A percentile compares a stretch with the other conserved stretches of the same genome.
Evolutionary conservation across 2,113 vertebrate genomes (phyloP).

Genomic region (Macquaria ambigua): DNA sequence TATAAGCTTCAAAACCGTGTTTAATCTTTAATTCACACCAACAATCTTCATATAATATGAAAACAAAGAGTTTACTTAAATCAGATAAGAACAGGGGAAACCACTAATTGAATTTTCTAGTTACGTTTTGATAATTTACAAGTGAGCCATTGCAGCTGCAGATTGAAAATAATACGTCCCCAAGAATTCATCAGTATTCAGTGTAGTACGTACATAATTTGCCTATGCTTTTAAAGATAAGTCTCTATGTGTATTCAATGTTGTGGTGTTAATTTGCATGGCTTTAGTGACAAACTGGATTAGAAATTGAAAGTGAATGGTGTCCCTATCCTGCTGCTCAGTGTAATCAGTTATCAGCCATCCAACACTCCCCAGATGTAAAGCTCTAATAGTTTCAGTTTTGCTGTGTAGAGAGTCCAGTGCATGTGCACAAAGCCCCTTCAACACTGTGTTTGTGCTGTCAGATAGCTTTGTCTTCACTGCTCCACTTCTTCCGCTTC

Average conservation of each 20-base stretch:
- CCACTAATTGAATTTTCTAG: neutral
- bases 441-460: constrained; percentile 2
- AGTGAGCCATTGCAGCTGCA: neutral
- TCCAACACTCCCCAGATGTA: constrained; percentile 6
- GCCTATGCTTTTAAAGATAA: neutral
- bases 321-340: neutral
- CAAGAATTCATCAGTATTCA: constrained; percentile 26
- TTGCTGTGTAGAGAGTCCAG: neutral
- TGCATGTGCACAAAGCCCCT: neutral
- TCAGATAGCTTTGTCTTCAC: neutral
- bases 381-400: neutral
- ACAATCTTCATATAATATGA: neutral
- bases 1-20: neutral
- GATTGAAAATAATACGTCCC: neutral
- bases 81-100: neutral
- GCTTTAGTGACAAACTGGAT: neutral
- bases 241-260: neutral
- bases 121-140: neutral
- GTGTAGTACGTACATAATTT: neutral
- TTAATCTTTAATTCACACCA: neutral
- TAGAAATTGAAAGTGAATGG: constrained; percentile 17
- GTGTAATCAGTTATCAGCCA: constrained; percentile 21
- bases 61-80: constrained; percentile 34
- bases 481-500: constrained; percentile 1
- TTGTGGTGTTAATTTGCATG: neutral